A percentile compares a stretch with the other conserved stretches of the same genome.
These are phyloP conservation scores for Aurelia sp. DNA, from an alignment of 30 jellyfish, hydroid and myxozoan genomes.

Conservation along the genomic window DNA sequence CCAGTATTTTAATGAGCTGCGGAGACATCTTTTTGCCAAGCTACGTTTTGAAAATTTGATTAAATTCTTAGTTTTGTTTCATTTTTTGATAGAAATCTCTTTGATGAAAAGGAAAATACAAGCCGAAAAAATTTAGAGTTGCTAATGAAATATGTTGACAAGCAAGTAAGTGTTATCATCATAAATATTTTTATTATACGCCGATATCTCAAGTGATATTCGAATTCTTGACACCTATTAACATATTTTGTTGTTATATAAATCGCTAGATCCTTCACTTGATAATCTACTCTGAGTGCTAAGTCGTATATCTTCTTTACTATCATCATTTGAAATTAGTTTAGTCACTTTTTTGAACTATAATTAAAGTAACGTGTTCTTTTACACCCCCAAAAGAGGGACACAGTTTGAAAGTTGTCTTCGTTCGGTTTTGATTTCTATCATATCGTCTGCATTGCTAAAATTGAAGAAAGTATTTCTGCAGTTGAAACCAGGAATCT, in stretches of 20 bases:
- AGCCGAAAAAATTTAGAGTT: slow-evolving; percentile 54
- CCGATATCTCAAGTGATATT: background rate
- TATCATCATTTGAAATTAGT: too few species aligned
- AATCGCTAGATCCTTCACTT: background rate
- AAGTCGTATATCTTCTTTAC: too few species aligned
- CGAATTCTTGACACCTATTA: background rate
- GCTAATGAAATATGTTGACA: slow-evolving; percentile 55
- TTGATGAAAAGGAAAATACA: slow-evolving; percentile 26
- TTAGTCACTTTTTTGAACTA: too few species aligned
- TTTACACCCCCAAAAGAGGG: too few species aligned
- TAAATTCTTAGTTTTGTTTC: too few species aligned
- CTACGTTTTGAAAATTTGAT: background rate
- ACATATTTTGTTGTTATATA: background rate
- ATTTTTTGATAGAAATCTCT: slow-evolving; percentile 43
- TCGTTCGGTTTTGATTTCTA: too few species aligned
- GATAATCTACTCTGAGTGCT: background rate
- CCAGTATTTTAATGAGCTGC: background rate
- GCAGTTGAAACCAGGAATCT: too few species aligned
- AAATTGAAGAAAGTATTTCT: too few species aligned
- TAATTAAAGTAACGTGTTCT: too few species aligned
- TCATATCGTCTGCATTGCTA: too few species aligned
- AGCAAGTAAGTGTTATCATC: slow-evolving; percentile 36
- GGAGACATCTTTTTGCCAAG: background rate
- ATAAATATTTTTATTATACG: too few species aligned
- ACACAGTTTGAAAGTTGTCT: too few species aligned